phyloP scores from a whole-genome alignment of 1,140 invertebrate species.

The Stegodyphus mimosarum region DNA sequence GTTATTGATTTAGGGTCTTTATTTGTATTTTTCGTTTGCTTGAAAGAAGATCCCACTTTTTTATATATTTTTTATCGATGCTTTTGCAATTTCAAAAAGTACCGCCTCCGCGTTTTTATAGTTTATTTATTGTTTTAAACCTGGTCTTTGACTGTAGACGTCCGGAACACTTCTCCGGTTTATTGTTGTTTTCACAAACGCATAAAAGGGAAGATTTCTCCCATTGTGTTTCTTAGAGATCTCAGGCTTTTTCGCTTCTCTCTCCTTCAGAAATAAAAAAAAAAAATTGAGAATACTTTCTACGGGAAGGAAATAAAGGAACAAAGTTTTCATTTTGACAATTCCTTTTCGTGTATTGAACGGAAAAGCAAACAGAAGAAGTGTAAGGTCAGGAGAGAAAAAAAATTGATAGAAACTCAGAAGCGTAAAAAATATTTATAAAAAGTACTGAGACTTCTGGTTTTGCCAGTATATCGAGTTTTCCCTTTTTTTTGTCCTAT shows the following conservation, averaged over 20 bases:
- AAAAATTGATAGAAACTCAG: too few relatives aligned
- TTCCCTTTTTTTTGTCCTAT: too few relatives aligned
- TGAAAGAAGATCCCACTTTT: neutral
- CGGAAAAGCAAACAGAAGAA: neutral
- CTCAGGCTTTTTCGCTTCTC: neutral
- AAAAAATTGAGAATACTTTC: slow-evolving; percentile 5
- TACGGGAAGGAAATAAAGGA: slow-evolving; percentile 7
- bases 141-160: neutral
- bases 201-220: slow-evolving; percentile 36
- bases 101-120: slow-evolving; percentile 29
- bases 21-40: slow-evolving; percentile 26
- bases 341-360: slow-evolving; percentile 15
- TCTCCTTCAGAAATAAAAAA: neutral
- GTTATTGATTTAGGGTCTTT: too few relatives aligned
- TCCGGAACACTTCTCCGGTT: slow-evolving; percentile 32
- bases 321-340: slow-evolving; percentile 27
- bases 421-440: too few relatives aligned
- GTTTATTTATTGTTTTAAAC: slow-evolving; percentile 46
- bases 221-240: slow-evolving; percentile 29
- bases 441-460: too few relatives aligned
- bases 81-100: slow-evolving; percentile 30
- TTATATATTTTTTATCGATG: slow-evolving; percentile 3
- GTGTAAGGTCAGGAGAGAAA: too few relatives aligned
- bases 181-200: slow-evolving; percentile 43
- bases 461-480: too few relatives aligned